Evolutionary conservation across 1,140 invertebrate species (phyloP), one percentile per base, ranked within the genome.

Genomic region (Drosophila pachea): DNA sequence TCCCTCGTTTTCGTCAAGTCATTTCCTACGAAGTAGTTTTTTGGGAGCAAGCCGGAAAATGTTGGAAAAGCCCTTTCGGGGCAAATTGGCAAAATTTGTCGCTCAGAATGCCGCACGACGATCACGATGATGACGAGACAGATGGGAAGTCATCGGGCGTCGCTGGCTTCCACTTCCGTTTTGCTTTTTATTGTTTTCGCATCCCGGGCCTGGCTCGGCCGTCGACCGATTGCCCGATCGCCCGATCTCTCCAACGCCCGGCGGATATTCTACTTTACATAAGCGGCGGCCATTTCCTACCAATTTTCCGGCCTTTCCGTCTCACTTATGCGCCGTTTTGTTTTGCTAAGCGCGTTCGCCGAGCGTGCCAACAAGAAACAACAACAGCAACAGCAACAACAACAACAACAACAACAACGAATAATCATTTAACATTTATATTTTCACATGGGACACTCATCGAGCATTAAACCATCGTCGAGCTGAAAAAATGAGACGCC

Each of bases 201-300:
- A 84, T 81, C 81, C 86, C 69, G 61, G 35, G 64, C 70, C 75
- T 33, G 35, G 35, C 49, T 70, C 48, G 52, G 71, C 62, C 71
- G 62, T 65, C 53, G 52, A 11, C 42, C 22, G 33, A 16, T 42
- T 7, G 11, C 36, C 22, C n/a, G n/a, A n/a, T n/a, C n/a, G n/a
- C n/a, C n/a, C n/a, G n/a, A n/a, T n/a, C n/a, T n/a, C n/a, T n/a
- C n/a, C n/a, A n/a, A n/a, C n/a, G n/a, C n/a, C 42, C 73, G 74
- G 81, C 78, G 78, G 78, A 83, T 83, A 83, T 83, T 83, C 78
- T 83, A 83, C 78, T 83, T 83, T 83, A 83, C 78, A 83, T 83
- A 83, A 83, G 78, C 78, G 79, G 76, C 22, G 22, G 22, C 1
- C 68, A 64, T 86, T 84, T 81, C 81, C 79, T 84, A 71, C 78